Conservation (phyloP, 2,888 invertebrate genomes). For the Stramonita haemastoma region DNA sequence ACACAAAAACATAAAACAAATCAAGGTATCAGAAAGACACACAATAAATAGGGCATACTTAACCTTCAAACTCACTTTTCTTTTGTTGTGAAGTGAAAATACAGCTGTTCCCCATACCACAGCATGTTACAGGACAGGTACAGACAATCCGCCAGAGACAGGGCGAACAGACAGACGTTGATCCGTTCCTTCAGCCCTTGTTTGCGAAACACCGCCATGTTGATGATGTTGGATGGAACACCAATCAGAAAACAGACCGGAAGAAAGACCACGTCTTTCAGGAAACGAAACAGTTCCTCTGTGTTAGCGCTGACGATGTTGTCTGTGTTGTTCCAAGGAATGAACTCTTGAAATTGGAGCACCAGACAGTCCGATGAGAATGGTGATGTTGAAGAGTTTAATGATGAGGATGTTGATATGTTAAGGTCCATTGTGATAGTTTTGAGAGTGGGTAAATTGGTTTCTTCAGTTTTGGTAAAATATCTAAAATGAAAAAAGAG, state of each 20-base stretch:
- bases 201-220: constrained; percentile 21
- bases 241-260: constrained; percentile 1
- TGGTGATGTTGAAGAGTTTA: neutral
- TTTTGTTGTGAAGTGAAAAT: neutral
- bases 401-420: neutral
- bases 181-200: neutral
- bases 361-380: neutral
- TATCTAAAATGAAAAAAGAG: neutral
- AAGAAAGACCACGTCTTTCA: neutral
- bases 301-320: neutral
- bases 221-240: neutral
- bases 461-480: neutral
- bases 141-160: neutral
- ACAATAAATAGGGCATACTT: no score
- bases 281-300: neutral
- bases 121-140: neutral
- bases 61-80: neutral
- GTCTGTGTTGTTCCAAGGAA: neutral
- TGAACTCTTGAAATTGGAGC: neutral
- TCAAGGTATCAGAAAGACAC: neutral
- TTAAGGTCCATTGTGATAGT: neutral
- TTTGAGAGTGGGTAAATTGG: neutral
- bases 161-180: constrained; percentile 8
- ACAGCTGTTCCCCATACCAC: neutral
- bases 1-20: neutral